Evolutionary conservation across 2,888 invertebrate species (phyloP).

Genomic region (Eubasilissa splendida): DNA sequence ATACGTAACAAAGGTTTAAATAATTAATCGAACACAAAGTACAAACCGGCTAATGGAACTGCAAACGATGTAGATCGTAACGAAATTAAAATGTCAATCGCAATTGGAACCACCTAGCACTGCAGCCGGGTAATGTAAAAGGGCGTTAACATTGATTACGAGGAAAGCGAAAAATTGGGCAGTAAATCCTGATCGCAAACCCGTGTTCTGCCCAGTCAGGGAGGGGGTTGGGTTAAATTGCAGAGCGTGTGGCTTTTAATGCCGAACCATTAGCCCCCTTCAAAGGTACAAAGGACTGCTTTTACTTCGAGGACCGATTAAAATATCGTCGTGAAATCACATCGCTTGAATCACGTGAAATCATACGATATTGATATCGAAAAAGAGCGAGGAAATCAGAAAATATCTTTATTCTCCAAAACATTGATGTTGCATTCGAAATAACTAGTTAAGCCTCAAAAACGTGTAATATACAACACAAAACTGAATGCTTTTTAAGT

Average conservation of each 20-base stretch:
- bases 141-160: slow-evolving; percentile 36
- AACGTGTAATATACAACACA: too few relatives aligned
- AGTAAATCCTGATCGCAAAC: slow-evolving; percentile 24
- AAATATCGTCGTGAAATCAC: slow-evolving; percentile 1
- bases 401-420: too few relatives aligned
- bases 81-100: slow-evolving; percentile 31
- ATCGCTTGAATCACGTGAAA: neutral
- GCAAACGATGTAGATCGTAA: neutral
- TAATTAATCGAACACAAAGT: too few relatives aligned
- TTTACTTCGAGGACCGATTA: neutral
- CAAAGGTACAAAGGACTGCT: neutral
- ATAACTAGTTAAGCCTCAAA: too few relatives aligned
- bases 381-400: too few relatives aligned
- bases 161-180: slow-evolving; percentile 38
- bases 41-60: neutral
- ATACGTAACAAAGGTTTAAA: too few relatives aligned
- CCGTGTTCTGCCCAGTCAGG: neutral
- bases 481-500: too few relatives aligned
- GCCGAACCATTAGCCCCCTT: slow-evolving; percentile 35
- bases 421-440: too few relatives aligned
- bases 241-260: slow-evolving; percentile 48
- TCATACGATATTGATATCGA: neutral
- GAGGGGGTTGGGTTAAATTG: slow-evolving; percentile 33
- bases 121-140: neutral
- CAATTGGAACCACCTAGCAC: slow-evolving; percentile 26